Conservation (phyloP, 53 echinoderm and acorn worm species). For the Patiria pectinifera region DNA sequence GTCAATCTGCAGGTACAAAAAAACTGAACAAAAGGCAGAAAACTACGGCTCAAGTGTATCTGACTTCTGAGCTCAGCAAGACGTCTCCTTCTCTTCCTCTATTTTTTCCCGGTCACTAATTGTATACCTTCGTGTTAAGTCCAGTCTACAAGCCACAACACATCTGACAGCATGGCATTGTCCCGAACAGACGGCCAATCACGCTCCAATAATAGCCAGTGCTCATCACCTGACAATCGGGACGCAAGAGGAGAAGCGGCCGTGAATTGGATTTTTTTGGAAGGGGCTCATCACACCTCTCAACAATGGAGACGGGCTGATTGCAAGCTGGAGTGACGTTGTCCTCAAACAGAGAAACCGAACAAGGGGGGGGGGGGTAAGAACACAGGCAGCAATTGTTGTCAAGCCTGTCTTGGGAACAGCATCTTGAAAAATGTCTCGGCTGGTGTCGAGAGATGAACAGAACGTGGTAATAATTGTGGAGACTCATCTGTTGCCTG, state of each 20-base stretch:
- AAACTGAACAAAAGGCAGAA: neutral
- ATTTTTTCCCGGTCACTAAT: constrained; percentile 48
- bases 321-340: constrained; percentile 28
- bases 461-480: neutral
- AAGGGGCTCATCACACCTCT: constrained; percentile 62
- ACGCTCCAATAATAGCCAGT: constrained; percentile 48
- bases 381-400: constrained; percentile 6
- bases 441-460: neutral
- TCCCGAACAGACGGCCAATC: constrained; percentile 42
- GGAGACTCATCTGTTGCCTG: neutral
- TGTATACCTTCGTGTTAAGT: constrained; percentile 23
- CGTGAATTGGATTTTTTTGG: constrained; percentile 36
- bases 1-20: constrained; percentile 15
- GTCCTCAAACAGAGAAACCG: neutral
- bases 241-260: neutral
- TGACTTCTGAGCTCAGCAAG: constrained; percentile 5
- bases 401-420: constrained; percentile 16
- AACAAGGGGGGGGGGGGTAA: neutral
- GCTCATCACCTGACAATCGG: constrained; percentile 56
- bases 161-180: constrained; percentile 30
- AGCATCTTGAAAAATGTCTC: neutral
- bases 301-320: constrained; percentile 55
- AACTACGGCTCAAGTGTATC: neutral
- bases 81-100: neutral
- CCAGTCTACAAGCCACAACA: neutral